These are phyloP conservation scores for Luffia ferchaultella DNA, from an alignment of 2,888 invertebrate genomes.

Conservation along the genomic window DNA sequence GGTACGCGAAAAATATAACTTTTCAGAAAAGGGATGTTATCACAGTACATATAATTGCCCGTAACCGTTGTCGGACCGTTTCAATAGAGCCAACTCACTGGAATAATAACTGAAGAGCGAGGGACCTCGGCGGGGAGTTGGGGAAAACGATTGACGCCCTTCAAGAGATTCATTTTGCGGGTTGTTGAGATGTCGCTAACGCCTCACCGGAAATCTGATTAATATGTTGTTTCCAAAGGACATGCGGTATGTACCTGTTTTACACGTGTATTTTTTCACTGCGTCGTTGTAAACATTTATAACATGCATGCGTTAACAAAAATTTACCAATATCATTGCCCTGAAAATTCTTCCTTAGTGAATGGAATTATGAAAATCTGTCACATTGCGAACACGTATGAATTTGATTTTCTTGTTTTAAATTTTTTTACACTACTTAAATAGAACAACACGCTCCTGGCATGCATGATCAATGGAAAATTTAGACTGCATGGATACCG, in stretches of 20 bases:
- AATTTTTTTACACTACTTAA: background rate
- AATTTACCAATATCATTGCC: no score
- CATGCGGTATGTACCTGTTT: no score
- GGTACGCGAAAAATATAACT: no score
- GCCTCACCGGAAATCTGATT: slow-evolving; percentile 21
- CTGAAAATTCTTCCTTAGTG: no score
- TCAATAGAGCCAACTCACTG: slow-evolving; percentile 38
- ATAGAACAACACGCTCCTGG: background rate
- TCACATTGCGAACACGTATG: background rate
- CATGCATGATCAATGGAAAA: no score
- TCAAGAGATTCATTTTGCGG: slow-evolving; percentile 63
- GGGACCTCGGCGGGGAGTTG: slow-evolving; percentile 19
- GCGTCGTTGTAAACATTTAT: no score
- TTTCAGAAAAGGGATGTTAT: no score
- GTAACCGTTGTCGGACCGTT: no score
- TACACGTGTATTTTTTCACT: no score
- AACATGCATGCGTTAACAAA: no score
- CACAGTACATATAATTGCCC: no score
- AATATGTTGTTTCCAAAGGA: background rate
- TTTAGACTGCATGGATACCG: no score
- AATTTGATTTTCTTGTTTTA: background rate
- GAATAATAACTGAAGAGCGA: slow-evolving; percentile 50
- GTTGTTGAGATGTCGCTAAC: slow-evolving; percentile 49
- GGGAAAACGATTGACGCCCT: slow-evolving; percentile 63
- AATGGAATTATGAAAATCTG: background rate